Evolutionary conservation across 2,113 vertebrate species (phyloP).

Genomic region (Hymenochirus boettgeri): DNA sequence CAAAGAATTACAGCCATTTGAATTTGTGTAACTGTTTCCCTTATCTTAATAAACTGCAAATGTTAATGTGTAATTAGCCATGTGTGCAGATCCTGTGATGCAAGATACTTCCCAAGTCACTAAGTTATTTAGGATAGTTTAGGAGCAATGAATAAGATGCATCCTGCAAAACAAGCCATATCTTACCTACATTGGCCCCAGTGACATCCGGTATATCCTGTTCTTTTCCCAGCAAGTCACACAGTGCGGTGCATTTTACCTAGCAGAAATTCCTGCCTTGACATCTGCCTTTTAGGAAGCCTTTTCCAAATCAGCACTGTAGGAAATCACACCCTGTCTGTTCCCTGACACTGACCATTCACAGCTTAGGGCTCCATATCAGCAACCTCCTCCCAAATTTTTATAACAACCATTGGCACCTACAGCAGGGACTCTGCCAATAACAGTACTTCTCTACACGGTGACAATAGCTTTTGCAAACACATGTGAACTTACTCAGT

Average conservation of each 20-base stretch:
- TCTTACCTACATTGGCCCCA: too few relatives aligned
- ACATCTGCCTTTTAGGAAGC: neutral
- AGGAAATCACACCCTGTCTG: conserved; percentile 7
- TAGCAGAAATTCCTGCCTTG: neutral
- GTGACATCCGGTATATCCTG: neutral
- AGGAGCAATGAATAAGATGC: too few relatives aligned
- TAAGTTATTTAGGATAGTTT: too few relatives aligned
- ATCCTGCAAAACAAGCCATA: too few relatives aligned
- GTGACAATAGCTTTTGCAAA: conserved; percentile 7
- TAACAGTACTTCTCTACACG: neutral
- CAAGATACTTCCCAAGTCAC: too few relatives aligned
- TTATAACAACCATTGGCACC: neutral
- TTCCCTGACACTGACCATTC: neutral
- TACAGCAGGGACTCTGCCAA: neutral
- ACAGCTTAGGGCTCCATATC: neutral
- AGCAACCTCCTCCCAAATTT: neutral
- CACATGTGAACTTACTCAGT: conserved; percentile 32
- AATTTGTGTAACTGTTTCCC: too few relatives aligned
- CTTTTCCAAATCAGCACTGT: neutral
- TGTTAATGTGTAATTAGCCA: too few relatives aligned
- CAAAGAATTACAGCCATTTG: too few relatives aligned
- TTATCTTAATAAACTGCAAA: too few relatives aligned
- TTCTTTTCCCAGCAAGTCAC: neutral
- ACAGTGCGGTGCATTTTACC: neutral
- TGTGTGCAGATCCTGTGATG: too few relatives aligned